phyloP scores from a whole-genome alignment of 2,113 vertebrate species.

The Triplophysa tibetana region DNA sequence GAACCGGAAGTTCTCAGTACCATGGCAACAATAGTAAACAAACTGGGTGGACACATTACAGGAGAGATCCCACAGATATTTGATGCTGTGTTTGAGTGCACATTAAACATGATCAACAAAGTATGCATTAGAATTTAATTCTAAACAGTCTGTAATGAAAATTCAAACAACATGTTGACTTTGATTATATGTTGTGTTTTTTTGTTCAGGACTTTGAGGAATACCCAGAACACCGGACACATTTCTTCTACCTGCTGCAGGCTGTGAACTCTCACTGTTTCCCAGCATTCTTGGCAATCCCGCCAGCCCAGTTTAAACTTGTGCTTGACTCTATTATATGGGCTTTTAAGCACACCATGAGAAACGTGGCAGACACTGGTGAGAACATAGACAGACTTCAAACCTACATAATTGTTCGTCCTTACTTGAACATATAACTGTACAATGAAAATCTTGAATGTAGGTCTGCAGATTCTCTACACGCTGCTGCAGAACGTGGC shows the following conservation, averaged over 20 bases:
- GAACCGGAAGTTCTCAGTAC: slow-evolving; percentile 99
- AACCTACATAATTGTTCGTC: not conserved
- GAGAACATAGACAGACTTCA: slow-evolving; percentile 49
- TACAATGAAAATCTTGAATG: not conserved
- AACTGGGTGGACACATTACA: slow-evolving; percentile 96
- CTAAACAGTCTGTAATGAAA: not conserved
- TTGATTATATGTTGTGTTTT: not conserved
- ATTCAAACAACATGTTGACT: not conserved
- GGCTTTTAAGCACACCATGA: slow-evolving; percentile 99
- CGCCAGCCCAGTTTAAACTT: slow-evolving; percentile 97
- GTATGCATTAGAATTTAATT: slow-evolving; percentile 61
- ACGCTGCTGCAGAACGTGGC: slow-evolving; percentile 96
- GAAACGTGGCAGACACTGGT: slow-evolving; percentile 98
- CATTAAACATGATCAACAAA: slow-evolving; percentile 99
- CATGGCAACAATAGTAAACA: slow-evolving; percentile 99
- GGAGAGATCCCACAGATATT: slow-evolving; percentile 99
- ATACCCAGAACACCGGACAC: slow-evolving; percentile 96
- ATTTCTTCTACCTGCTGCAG: slow-evolving; percentile 97
- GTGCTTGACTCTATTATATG: slow-evolving; percentile 99
- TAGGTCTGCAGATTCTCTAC: slow-evolving; percentile 97
- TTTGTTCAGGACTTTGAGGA: slow-evolving; percentile 92
- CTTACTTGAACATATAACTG: not conserved
- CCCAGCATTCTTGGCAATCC: slow-evolving; percentile 97
- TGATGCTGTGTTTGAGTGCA: slow-evolving; percentile 98
- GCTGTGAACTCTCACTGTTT: slow-evolving; percentile 99